phyloP scores from a whole-genome alignment of 2,113 vertebrate species.

The Onychorhynchus coronatus region DNA sequence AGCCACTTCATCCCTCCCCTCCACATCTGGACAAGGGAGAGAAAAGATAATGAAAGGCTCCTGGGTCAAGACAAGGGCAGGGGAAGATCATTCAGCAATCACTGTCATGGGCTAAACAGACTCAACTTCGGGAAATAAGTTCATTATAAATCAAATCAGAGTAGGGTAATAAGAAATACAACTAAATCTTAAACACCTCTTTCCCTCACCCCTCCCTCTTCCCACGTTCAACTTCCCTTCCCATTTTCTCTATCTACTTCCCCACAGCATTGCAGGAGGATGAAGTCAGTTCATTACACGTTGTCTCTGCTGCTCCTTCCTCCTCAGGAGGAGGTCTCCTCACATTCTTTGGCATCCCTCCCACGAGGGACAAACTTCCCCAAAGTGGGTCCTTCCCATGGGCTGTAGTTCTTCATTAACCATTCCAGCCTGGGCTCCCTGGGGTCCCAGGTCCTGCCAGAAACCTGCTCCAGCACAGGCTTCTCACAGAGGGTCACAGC shows the following conservation, averaged over 20 bases:
- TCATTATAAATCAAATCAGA: background rate
- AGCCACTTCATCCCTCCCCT: background rate
- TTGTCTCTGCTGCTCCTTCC: background rate
- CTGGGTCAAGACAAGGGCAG: background rate
- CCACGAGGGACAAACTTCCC: background rate
- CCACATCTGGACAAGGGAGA: background rate
- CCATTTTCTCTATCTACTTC: background rate
- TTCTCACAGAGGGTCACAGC: background rate
- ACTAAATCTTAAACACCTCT: background rate
- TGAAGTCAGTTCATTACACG: accelerated
- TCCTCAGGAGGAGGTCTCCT: background rate
- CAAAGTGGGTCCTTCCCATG: background rate
- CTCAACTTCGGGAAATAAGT: background rate
- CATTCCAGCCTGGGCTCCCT: background rate
- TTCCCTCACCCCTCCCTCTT: background rate
- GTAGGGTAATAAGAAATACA: background rate
- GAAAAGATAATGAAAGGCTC: background rate
- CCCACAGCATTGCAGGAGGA: accelerated
- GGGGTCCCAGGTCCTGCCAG: background rate
- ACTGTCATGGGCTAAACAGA: background rate
- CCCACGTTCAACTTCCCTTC: background rate
- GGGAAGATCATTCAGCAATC: background rate
- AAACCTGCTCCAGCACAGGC: background rate
- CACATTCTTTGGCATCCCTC: background rate
- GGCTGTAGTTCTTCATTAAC: background rate